These are phyloP conservation scores for Rhombomys opimus DNA, from an alignment of 2,113 vertebrate genomes.

Conservation along the genomic window DNA sequence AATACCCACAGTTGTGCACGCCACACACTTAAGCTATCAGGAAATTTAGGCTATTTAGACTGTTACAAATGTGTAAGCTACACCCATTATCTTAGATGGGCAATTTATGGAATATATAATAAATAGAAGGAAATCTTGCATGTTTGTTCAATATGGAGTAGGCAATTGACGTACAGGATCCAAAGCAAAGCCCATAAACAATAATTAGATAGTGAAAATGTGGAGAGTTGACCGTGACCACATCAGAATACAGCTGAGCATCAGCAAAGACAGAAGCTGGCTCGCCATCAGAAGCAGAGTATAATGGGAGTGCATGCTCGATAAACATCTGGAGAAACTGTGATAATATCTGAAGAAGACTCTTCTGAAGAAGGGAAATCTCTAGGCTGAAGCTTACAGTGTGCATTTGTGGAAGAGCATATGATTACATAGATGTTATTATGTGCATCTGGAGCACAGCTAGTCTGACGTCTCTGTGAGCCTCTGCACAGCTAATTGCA, in stretches of 20 bases:
- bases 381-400: constrained; percentile 70
- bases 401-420: constrained; percentile 73
- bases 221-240: constrained; percentile 77
- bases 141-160: constrained; percentile 80
- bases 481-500: constrained; percentile 23
- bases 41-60: constrained; percentile 81
- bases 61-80: constrained; percentile 73
- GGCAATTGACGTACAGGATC: constrained; percentile 80
- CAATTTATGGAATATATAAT: constrained; percentile 80
- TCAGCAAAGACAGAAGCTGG: constrained; percentile 76
- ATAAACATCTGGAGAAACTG: constrained; percentile 82
- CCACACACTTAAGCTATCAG: constrained; percentile 81
- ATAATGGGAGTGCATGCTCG: constrained; percentile 75
- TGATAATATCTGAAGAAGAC: constrained; percentile 69
- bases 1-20: constrained; percentile 57
- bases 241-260: constrained; percentile 81
- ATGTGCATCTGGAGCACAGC: constrained; percentile 77
- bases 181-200: constrained; percentile 81
- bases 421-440: constrained; percentile 75
- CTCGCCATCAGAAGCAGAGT: constrained; percentile 73
- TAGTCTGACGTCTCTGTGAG: constrained; percentile 20
- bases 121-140: constrained; percentile 78
- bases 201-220: constrained; percentile 82
- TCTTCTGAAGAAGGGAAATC: constrained; percentile 52
- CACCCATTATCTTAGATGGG: constrained; percentile 78